A percentile compares a stretch with the other conserved stretches of the same genome.
These are phyloP conservation scores for Pterostichus madidus DNA, from an alignment of 2,888 invertebrate species.

Conservation along the genomic window DNA sequence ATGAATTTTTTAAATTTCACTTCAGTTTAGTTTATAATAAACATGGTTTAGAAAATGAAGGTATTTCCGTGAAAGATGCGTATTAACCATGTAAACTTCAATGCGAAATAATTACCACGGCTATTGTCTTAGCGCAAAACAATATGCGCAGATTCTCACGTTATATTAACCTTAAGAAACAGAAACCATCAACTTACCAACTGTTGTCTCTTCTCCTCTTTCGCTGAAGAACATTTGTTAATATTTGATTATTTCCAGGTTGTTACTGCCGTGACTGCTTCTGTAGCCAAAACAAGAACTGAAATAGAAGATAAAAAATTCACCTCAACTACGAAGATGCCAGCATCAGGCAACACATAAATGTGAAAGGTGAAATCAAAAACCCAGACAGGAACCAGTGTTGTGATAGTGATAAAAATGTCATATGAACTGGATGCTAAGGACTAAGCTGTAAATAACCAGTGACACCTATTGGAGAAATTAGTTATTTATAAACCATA, in stretches of 20 bases:
- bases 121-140: conserved; percentile 46
- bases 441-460: neutral
- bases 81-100: conserved; percentile 50
- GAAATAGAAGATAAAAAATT: conserved; percentile 67
- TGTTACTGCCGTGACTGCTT: conserved; percentile 72
- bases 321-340: conserved; percentile 33
- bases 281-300: conserved; percentile 68
- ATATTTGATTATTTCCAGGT: conserved; percentile 71
- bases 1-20: conserved; percentile 42
- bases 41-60: conserved; percentile 60
- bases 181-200: conserved; percentile 43
- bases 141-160: conserved; percentile 56
- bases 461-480: neutral
- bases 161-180: conserved; percentile 64
- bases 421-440: neutral
- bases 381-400: conserved; percentile 27
- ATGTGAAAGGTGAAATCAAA: conserved; percentile 5
- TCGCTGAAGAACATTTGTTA: conserved; percentile 18
- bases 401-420: conserved; percentile 23
- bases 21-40: neutral
- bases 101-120: conserved; percentile 31
- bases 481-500: conserved; percentile 17
- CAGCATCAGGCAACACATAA: neutral
- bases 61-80: conserved; percentile 44
- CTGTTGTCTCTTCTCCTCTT: neutral